Percentiles rank a stretch among this genome's conserved stretches.
These are phyloP conservation scores for Lates japonicus DNA, from an alignment of 2,797 vertebrate species.

Conservation along the genomic window DNA sequence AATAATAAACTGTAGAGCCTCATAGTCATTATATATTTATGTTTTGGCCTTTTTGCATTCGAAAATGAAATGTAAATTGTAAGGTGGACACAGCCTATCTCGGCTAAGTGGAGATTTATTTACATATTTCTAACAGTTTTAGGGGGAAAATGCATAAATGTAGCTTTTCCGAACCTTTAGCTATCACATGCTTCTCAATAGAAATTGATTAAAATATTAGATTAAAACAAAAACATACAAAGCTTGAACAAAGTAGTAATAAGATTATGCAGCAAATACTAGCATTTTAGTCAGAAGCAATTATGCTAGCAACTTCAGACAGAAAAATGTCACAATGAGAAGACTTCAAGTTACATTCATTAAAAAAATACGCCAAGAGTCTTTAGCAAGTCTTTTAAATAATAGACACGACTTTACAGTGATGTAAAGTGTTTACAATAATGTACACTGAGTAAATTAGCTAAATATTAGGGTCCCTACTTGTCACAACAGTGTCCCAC, in stretches of 20 bases:
- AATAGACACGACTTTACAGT: accelerated
- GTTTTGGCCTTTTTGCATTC: not conserved
- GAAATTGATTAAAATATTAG: not conserved
- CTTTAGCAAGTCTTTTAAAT: too few relatives aligned
- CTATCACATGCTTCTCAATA: not conserved
- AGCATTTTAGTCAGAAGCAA: not conserved
- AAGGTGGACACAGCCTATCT: too few relatives aligned
- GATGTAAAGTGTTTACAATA: not conserved
- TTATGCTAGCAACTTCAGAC: not conserved
- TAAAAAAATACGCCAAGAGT: not conserved
- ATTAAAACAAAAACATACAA: not conserved
- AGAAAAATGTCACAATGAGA: not conserved
- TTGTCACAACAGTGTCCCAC: not conserved
- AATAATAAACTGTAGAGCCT: not conserved
- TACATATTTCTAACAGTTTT: not conserved
- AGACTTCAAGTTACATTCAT: not conserved
- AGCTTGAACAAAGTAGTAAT: not conserved
- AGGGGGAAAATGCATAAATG: not conserved
- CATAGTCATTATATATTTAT: not conserved
- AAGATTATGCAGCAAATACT: not conserved
- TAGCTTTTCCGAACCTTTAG: not conserved
- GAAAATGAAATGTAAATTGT: not conserved
- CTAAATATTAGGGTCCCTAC: not conserved
- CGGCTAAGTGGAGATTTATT: not conserved
- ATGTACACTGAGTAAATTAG: not conserved